phyloP scores from a whole-genome alignment of 2,888 invertebrate species.

The Trichogramma evanescens region DNA sequence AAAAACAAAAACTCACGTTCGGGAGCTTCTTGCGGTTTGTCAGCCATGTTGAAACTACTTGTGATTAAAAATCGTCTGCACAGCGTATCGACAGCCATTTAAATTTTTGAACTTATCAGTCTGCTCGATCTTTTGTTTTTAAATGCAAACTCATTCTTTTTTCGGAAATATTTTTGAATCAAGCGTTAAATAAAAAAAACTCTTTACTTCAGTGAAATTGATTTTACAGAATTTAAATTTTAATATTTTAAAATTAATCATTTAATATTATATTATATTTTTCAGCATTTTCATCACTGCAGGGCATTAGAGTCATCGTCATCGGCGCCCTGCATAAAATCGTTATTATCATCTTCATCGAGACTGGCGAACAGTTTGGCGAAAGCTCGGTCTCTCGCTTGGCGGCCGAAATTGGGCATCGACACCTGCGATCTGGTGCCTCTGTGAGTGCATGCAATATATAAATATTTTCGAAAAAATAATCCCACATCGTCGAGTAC shows the following conservation, averaged over 20 bases:
- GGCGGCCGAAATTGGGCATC: conserved; percentile 73
- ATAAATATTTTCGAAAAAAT: too few species aligned
- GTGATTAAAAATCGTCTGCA: too few species aligned
- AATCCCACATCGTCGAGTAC: too few species aligned
- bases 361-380: conserved; percentile 57
- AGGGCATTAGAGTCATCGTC: conserved; percentile 51
- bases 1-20: conserved; percentile 40
- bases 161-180: background rate
- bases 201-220: too few species aligned
- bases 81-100: too few species aligned
- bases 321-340: conserved; percentile 60
- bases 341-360: conserved; percentile 53
- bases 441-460: conserved; percentile 49
- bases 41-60: conserved; percentile 35
- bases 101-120: too few species aligned
- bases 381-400: conserved; percentile 66
- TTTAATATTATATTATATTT: conserved; percentile 3
- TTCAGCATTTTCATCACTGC: conserved; percentile 75
- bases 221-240: background rate
- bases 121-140: too few species aligned
- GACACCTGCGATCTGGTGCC: conserved; percentile 73
- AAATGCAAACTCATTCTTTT: too few species aligned
- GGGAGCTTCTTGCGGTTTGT: conserved; percentile 47
- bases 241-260: background rate
- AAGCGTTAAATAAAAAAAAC: background rate